Evolutionary conservation across 2,797 vertebrate genomes (phyloP).

Genomic region (Sebastes iracundus): DNA sequence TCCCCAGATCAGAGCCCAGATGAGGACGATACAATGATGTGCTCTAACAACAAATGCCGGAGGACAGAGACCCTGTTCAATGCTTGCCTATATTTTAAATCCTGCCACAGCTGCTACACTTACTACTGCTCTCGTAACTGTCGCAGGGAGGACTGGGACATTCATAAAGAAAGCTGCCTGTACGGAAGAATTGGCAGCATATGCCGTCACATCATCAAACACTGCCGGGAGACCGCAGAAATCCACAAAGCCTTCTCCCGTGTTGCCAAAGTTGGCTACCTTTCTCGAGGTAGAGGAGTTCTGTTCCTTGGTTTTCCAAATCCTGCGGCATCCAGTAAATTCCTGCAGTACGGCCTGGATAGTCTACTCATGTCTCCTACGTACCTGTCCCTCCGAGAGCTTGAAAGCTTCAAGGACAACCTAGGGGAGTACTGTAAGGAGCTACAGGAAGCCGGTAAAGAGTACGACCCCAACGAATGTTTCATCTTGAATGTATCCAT

Average conservation of each 20-base stretch:
- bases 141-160: conserved; percentile 95
- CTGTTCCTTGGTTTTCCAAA: conserved; percentile 97
- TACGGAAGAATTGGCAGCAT: conserved; percentile 93
- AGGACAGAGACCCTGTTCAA: conserved; percentile 96
- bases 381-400: conserved; percentile 94
- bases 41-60: conserved; percentile 95
- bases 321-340: conserved; percentile 90
- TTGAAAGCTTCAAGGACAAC: conserved; percentile 93
- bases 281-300: conserved; percentile 94
- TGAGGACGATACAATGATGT: conserved; percentile 97
- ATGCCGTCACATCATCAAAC: conserved; percentile 94
- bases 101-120: conserved; percentile 98
- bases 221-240: conserved; percentile 92
- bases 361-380: conserved; percentile 95
- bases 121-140: conserved; percentile 98
- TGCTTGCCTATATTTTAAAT: conserved; percentile 98
- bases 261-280: conserved; percentile 96
- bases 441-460: conserved; percentile 91
- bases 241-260: conserved; percentile 98
- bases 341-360: conserved; percentile 93
- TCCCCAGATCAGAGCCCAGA: conserved; percentile 94
- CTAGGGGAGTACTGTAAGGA: conserved; percentile 94
- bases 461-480: conserved; percentile 97
- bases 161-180: conserved; percentile 95
- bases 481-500: conserved; percentile 98